Conservation (phyloP, 2,888 invertebrate genomes). For the Heliconius sara region DNA sequence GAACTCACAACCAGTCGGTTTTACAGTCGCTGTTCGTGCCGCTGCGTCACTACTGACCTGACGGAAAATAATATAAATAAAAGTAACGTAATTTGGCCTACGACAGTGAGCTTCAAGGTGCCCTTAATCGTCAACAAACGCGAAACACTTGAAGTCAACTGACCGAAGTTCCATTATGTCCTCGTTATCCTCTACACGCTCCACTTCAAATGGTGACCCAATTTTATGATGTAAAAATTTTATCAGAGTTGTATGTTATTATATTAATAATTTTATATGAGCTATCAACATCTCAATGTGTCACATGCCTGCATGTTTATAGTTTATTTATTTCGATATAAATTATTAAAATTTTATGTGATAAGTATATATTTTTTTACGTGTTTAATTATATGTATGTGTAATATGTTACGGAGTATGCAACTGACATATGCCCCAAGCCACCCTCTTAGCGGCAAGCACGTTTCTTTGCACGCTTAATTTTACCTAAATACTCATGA, state of each 20-base stretch:
- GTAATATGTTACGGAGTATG: too few relatives aligned
- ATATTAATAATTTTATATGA: constrained; percentile 1
- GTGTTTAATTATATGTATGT: too few relatives aligned
- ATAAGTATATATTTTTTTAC: too few relatives aligned
- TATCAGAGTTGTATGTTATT: constrained; percentile 4
- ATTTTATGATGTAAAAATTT: constrained; percentile 25
- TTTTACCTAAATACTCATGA: too few relatives aligned
- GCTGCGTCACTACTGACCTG: too few relatives aligned
- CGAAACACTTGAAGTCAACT: constrained; percentile 27
- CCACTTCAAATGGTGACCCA: constrained; percentile 24
- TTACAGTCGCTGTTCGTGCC: too few relatives aligned
- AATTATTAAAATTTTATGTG: not conserved
- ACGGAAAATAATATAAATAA: constrained; percentile 1
- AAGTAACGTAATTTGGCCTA: constrained; percentile 10
- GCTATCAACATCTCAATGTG: not conserved
- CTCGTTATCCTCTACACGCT: constrained; percentile 25
- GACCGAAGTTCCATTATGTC: constrained; percentile 25
- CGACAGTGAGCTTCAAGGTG: constrained; percentile 18
- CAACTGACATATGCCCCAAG: too few relatives aligned
- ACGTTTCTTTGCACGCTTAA: too few relatives aligned
- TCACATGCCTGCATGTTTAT: too few relatives aligned
- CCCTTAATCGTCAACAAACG: constrained; percentile 23
- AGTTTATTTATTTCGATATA: not conserved
- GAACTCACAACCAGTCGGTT: too few relatives aligned
- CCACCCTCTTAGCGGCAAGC: too few relatives aligned